These are phyloP conservation scores for Dipodomys stephensi DNA, from an alignment of 2,113 vertebrate species.

Conservation along the genomic window DNA sequence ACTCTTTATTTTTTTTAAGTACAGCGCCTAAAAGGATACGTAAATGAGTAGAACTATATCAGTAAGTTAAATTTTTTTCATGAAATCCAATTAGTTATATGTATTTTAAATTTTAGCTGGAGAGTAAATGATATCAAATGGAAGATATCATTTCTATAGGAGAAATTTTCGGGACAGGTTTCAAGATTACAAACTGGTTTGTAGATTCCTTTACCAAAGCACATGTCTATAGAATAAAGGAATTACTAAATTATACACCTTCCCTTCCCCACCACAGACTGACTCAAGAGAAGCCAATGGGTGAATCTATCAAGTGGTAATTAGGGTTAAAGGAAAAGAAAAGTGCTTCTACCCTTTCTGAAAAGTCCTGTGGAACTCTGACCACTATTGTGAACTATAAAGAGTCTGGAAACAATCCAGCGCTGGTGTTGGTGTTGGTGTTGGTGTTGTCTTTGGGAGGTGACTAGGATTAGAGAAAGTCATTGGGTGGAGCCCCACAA, in stretches of 20 bases:
- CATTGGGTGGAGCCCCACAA: not conserved
- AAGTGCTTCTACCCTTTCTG: not conserved
- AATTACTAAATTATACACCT: not conserved
- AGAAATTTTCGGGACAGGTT: not conserved
- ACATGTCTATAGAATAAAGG: not conserved
- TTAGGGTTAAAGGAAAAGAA: not conserved
- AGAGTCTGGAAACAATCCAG: not conserved
- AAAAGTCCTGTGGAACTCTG: not conserved
- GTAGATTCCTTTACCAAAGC: not conserved
- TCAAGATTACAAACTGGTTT: not conserved
- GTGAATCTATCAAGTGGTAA: not conserved
- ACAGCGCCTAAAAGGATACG: not conserved
- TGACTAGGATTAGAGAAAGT: not conserved
- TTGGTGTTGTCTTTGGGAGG: too few species aligned
- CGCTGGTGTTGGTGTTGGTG: rapidly evolving
- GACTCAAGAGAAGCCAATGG: not conserved
- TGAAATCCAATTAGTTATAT: not conserved
- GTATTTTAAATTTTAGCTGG: not conserved
- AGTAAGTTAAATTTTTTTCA: not conserved
- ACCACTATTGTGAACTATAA: not conserved
- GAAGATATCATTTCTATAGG: not conserved
- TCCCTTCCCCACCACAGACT: not conserved
- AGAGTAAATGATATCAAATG: not conserved
- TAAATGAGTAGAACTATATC: not conserved
- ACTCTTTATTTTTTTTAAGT: not conserved